phyloP scores from a whole-genome alignment of 2,113 vertebrate species.

The Perca flavescens region DNA sequence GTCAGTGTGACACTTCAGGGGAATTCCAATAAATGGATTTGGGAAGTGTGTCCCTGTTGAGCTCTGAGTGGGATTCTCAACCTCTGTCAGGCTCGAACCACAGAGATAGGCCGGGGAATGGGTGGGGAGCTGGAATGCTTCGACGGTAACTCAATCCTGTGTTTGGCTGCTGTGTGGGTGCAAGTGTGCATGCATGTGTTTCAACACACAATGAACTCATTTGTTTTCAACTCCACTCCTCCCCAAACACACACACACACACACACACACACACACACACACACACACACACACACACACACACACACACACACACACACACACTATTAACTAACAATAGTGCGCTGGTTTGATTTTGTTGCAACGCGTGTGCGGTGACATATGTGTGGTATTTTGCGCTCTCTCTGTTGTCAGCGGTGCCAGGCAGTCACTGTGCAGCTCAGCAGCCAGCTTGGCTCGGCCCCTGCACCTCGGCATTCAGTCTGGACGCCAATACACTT shows the following conservation, averaged over 20 bases:
- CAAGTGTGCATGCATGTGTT: slow-evolving; percentile 74
- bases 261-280: slow-evolving; percentile 38
- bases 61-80: slow-evolving; percentile 37
- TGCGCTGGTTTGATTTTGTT: slow-evolving; percentile 34
- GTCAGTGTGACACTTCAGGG: slow-evolving; percentile 31
- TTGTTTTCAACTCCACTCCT: slow-evolving; percentile 67
- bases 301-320: slow-evolving; percentile 12
- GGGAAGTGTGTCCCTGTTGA: slow-evolving; percentile 39
- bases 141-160: slow-evolving; percentile 68
- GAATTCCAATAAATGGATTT: slow-evolving; percentile 56
- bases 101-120: slow-evolving; percentile 38
- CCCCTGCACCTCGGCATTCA: slow-evolving; percentile 48
- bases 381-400: slow-evolving; percentile 63
- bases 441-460: slow-evolving; percentile 64
- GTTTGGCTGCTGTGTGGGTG: slow-evolving; percentile 73
- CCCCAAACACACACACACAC: too few species aligned
- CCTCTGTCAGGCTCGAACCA: slow-evolving; percentile 33
- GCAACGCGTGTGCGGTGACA: slow-evolving; percentile 45
- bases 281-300: slow-evolving; percentile 21
- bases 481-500: slow-evolving; percentile 63
- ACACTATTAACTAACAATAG: slow-evolving; percentile 39
- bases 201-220: slow-evolving; percentile 70
- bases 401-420: slow-evolving; percentile 44
- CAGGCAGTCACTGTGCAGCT: slow-evolving; percentile 48
- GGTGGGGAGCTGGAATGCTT: slow-evolving; percentile 69